Percentiles rank a stretch among this genome's conserved stretches.
These are phyloP conservation scores for Hippolais icterina DNA, from an alignment of 2,113 vertebrate species.

Conservation along the genomic window DNA sequence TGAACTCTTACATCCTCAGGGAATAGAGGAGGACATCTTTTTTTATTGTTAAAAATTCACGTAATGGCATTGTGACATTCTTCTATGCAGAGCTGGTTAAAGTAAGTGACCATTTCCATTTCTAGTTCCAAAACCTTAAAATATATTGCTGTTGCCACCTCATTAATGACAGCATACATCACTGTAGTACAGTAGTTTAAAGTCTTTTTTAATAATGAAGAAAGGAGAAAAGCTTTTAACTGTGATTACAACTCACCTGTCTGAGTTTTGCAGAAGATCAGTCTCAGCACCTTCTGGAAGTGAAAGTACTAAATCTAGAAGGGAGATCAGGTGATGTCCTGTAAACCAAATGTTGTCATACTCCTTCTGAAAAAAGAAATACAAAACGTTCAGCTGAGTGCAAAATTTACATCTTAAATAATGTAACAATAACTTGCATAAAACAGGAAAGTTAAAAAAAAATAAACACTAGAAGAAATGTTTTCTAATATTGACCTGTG, in stretches of 20 bases:
- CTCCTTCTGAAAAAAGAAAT: conserved; percentile 66
- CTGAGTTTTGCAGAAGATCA: conserved; percentile 87
- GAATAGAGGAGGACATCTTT: neutral
- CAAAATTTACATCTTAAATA: neutral
- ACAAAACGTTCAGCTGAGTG: neutral
- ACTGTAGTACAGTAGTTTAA: neutral
- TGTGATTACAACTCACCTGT: conserved; percentile 77
- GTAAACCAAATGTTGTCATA: conserved; percentile 80
- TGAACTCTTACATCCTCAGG: neutral
- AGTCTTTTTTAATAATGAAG: neutral
- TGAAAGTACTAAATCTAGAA: conserved; percentile 80
- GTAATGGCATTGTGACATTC: neutral
- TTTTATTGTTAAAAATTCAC: neutral
- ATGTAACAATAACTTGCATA: neutral
- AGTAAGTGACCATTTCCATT: neutral
- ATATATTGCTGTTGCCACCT: neutral
- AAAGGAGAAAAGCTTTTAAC: neutral
- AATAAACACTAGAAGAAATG: neutral
- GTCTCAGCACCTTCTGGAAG: conserved; percentile 88
- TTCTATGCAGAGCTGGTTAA: neutral
- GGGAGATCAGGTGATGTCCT: conserved; percentile 78
- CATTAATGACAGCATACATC: neutral
- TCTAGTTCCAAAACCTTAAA: conserved; percentile 4
- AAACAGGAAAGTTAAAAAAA: neutral
- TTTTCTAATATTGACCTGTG: neutral